Evolutionary conservation across 2,797 vertebrate genomes (phyloP).

Genomic region (Benthosema pterotum): DNA sequence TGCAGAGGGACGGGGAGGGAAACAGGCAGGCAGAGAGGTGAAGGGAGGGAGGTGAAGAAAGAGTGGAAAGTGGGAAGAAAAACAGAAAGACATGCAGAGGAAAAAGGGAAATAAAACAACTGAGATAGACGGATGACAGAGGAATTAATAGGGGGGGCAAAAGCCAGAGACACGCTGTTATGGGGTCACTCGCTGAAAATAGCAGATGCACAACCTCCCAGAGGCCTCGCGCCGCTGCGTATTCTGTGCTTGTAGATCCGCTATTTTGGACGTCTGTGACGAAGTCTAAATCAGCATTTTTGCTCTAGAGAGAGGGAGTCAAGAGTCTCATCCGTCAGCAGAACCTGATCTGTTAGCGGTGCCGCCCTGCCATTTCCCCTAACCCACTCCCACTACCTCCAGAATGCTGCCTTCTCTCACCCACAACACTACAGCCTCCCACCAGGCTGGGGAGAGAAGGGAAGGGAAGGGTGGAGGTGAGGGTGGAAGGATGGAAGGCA

Average conservation of each 20-base stretch:
- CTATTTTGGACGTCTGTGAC: too few relatives aligned
- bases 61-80: neutral
- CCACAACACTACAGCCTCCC: conserved; percentile 35
- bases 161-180: neutral
- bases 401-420: conserved; percentile 20
- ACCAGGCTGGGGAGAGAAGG: conserved; percentile 1
- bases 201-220: too few relatives aligned
- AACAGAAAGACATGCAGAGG: neutral
- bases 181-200: too few relatives aligned
- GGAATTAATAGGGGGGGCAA: conserved; percentile 1
- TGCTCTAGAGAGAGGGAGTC: conserved; percentile 6
- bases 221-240: too few relatives aligned
- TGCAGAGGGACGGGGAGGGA: neutral
- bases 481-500: conserved; percentile 9
- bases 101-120: neutral
- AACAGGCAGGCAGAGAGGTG: neutral
- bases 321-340: conserved; percentile 53
- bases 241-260: too few relatives aligned
- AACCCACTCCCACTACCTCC: conserved; percentile 48
- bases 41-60: neutral
- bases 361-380: conserved; percentile 55
- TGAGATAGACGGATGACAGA: neutral
- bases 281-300: too few relatives aligned
- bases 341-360: conserved; percentile 52
- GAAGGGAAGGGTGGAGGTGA: conserved; percentile 11